Conservation (phyloP, 2,888 invertebrate species). For the Ormyrus thymus region DNA sequence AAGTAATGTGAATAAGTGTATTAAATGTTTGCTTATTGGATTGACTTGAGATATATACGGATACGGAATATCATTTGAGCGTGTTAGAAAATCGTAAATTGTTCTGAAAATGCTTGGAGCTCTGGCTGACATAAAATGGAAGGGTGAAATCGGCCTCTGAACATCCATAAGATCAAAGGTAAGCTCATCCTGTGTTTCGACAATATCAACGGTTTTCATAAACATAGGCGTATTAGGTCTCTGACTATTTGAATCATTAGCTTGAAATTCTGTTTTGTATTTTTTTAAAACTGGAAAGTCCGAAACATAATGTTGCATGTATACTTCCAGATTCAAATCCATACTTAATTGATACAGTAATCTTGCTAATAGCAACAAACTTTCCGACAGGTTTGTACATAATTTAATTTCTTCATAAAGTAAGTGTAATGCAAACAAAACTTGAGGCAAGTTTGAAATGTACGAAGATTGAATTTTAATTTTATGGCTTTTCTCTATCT, state of each 20-base stretch:
- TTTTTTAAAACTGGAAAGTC: conserved; percentile 85
- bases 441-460: conserved; percentile 84
- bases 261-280: conserved; percentile 58
- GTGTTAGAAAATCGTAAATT: conserved; percentile 80
- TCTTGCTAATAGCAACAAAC: conserved; percentile 81
- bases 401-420: conserved; percentile 94
- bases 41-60: conserved; percentile 87
- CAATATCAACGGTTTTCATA: no score
- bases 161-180: no score
- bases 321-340: conserved; percentile 84
- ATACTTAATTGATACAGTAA: conserved; percentile 86
- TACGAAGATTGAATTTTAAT: conserved; percentile 82
- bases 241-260: conserved; percentile 75
- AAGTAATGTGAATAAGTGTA: conserved; percentile 79
- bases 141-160: no score
- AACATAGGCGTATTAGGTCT: conserved; percentile 78
- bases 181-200: no score
- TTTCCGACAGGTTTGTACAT: conserved; percentile 82
- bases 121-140: conserved; percentile 77
- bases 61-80: conserved; percentile 78
- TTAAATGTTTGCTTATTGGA: conserved; percentile 82
- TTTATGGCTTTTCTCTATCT: conserved; percentile 65
- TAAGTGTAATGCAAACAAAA: conserved; percentile 89
- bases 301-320: conserved; percentile 88
- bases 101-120: conserved; percentile 86